Evolutionary conservation across 2,888 invertebrate species (phyloP).

Genomic region (Coelopa pilipes): DNA sequence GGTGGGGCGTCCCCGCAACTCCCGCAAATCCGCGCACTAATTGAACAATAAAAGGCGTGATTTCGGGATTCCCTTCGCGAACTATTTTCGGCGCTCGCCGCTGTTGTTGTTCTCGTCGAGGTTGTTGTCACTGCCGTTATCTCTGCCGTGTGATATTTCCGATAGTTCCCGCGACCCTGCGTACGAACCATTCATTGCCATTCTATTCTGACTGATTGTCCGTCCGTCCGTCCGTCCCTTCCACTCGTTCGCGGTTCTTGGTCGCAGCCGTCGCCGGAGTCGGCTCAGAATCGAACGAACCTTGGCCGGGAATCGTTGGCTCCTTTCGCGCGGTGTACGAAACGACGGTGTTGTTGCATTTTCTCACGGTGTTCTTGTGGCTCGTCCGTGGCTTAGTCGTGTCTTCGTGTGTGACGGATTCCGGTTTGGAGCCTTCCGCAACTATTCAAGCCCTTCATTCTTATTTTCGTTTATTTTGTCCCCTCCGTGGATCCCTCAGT

Average conservation of each 20-base stretch:
- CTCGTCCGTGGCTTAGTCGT: background rate
- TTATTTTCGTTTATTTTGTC: too few relatives aligned
- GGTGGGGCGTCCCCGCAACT: background rate
- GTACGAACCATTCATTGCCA: too few relatives aligned
- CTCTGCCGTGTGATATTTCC: too few relatives aligned
- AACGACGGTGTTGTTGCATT: background rate
- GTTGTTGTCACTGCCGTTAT: background rate
- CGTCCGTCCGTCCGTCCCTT: too few relatives aligned
- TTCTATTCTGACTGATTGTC: too few relatives aligned
- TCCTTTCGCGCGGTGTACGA: background rate
- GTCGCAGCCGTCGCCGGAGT: background rate
- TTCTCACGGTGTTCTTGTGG: background rate
- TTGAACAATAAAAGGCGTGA: slow-evolving; percentile 3
- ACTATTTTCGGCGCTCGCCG: background rate
- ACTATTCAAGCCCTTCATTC: too few relatives aligned
- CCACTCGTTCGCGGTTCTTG: background rate
- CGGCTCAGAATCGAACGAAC: slow-evolving; percentile 30
- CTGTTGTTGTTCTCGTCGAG: background rate
- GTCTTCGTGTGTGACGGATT: too few relatives aligned
- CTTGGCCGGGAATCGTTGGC: slow-evolving; percentile 19
- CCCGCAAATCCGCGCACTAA: slow-evolving; percentile 10
- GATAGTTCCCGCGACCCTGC: too few relatives aligned
- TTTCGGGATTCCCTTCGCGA: background rate
- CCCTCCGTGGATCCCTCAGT: too few relatives aligned
- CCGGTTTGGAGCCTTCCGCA: too few relatives aligned